phyloP scores from a whole-genome alignment of 2,888 invertebrate genomes.

The Erebia aethiops region DNA sequence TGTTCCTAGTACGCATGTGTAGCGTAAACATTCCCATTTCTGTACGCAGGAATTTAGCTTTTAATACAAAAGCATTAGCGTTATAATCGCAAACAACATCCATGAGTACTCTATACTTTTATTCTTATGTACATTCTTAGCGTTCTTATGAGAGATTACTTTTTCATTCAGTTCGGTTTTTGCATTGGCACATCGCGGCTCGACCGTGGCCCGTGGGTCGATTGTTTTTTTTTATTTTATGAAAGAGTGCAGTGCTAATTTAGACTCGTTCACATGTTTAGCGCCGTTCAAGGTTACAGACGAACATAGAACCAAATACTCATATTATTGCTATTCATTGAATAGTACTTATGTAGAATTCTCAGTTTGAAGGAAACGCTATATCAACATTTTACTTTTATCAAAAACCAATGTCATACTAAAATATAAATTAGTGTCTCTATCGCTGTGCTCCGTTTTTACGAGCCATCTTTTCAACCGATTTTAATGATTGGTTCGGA shows the following conservation, averaged over 20 bases:
- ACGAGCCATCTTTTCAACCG: too few relatives aligned
- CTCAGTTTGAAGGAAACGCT: too few relatives aligned
- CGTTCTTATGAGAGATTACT: neutral
- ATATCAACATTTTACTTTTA: too few relatives aligned
- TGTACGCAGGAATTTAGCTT: slow-evolving; percentile 30
- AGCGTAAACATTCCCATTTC: slow-evolving; percentile 10
- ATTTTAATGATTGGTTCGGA: too few relatives aligned
- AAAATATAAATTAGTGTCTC: too few relatives aligned
- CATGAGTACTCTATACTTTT: neutral
- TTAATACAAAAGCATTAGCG: slow-evolving; percentile 31
- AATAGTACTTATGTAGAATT: too few relatives aligned
- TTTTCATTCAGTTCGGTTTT: neutral
- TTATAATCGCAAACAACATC: neutral
- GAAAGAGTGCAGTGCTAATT: neutral
- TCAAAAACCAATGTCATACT: too few relatives aligned
- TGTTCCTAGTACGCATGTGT: slow-evolving; percentile 35
- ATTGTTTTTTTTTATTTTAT: neutral
- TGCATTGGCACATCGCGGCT: neutral
- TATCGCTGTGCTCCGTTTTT: too few relatives aligned
- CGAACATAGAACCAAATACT: neutral
- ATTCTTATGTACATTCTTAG: neutral
- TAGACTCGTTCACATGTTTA: neutral
- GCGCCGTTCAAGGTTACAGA: neutral
- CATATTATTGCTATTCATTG: neutral
- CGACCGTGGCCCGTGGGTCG: neutral